Base-by-base conservation (phyloP, 2,888 invertebrate species). In the Pachycephus smyrnensis region DNA sequence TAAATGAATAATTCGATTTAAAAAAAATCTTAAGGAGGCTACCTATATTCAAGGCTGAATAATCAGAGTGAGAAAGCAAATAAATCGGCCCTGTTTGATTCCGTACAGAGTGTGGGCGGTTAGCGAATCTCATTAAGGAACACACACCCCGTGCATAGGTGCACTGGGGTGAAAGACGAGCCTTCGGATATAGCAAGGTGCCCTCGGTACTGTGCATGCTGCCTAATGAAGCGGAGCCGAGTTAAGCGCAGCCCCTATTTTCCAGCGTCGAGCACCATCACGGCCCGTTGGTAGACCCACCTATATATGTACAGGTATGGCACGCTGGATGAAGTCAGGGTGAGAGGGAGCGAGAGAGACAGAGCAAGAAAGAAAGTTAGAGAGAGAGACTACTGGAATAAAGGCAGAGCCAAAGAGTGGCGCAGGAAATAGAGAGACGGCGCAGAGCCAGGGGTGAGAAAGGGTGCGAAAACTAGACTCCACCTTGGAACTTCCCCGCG, bases 211-310 rank as follows among this genome's bases (percentile, higher is more conserved):
- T 81, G 79, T 83, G 82, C 80, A 80, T 82, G 73, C 80, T 76
- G 81, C 80, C 83, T 84, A 85, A 85, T 85, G 84, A 85, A 84
- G 83, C 81, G 81, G 23, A 82, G 75, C 79, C 75, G 78, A 83
- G 79, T 68, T 36, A 69, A 77, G 75, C 73, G 69, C 68, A 74
- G 78, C 55, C 78, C 76, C 69, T 80, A 82, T 82, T 83, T 84
- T 83, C 80, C 76, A 78, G 78, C 82, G 79, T 80, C 77, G 75
- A 74, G 33, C 74, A 36, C 36, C 35, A 23, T 55, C 55, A 55
- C 55, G 55, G 55, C 55, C 55, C 23, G 55, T 55, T 55, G 55
- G 55, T 23, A 55, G 55, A 23, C 9, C 23, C 9, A 23, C 23
- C 55, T 23, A 55, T 23, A 55, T 55, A 55, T 2, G 2, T 55